Evolutionary conservation across 2,888 invertebrate genomes (phyloP), one percentile per base, ranked within the genome.

Genomic region (Nomada goodeniana): DNA sequence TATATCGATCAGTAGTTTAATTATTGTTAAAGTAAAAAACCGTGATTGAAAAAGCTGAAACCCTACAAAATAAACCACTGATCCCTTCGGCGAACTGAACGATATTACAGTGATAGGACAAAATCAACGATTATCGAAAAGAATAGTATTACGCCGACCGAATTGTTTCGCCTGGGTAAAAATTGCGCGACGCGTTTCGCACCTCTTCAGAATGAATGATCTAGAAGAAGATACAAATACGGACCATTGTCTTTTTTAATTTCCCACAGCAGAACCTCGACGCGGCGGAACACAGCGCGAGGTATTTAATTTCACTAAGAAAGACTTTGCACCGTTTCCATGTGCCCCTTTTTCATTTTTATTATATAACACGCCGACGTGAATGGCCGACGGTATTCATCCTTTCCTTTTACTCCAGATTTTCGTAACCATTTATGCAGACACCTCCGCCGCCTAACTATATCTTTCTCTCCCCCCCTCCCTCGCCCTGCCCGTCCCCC

Each of bases 221-320:
- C 67, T 18, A 23, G 68, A 42, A 18, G 1, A 36, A 61, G n/a
- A 23, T 1, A 2, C 9, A 23, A 70, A 36, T 53, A 26, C 44
- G 23, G 15, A 26, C 42, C 11, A 42, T 57, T 53, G 52, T 47
- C 47, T 47, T 36, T 63, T 59, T 63, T 63, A 71, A 80, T 72
- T 76, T 68, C 44, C 44, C 42, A 23, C 36, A n/a, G 59, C 50
- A 70, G 47, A 47, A 47, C 11, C 47, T 15, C 47, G 15, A 52
- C 59, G 42, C 36, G 52, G 23, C 18, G 42, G 52, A 77, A 42
- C 57, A 52, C 55, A 50, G 64, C 44, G 44, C 59, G 20, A 64
- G 64, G 50, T 67, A 72, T 77, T 83, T 65, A 74, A 84, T 74
- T 83, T 63, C 47, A 15, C 70, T 55, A 52, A 72, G 72, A 72